These are phyloP conservation scores for Gobius niger DNA, from an alignment of 2,113 vertebrate species.

Conservation along the genomic window DNA sequence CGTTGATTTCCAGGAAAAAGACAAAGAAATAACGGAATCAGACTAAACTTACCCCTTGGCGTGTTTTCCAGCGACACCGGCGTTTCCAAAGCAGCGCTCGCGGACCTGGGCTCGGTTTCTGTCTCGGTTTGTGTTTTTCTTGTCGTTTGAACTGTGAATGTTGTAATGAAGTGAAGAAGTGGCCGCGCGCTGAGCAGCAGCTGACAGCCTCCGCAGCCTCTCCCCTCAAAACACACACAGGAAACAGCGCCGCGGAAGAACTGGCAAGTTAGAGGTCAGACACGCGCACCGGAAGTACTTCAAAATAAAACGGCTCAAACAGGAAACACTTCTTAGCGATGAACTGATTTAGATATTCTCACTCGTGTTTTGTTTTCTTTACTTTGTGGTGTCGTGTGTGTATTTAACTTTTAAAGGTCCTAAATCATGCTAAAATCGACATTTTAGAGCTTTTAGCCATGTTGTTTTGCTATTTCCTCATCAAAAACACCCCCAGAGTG, in stretches of 20 bases:
- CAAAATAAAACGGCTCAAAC: no score
- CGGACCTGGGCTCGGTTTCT: background rate
- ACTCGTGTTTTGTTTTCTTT: no score
- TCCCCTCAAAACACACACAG: background rate
- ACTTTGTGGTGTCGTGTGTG: no score
- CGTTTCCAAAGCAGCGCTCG: background rate
- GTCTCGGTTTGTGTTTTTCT: background rate
- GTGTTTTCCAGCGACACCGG: background rate
- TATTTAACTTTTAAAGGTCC: no score
- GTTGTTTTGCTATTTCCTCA: no score
- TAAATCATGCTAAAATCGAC: no score
- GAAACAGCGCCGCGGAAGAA: background rate
- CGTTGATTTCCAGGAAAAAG: background rate
- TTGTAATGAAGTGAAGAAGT: background rate
- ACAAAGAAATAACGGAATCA: constrained; percentile 41
- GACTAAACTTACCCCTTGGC: constrained; percentile 34
- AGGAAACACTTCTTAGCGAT: background rate
- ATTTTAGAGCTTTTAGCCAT: no score
- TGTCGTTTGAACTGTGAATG: background rate
- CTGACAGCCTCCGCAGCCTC: constrained; percentile 12
- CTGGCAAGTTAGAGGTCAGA: background rate
- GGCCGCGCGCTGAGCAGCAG: background rate
- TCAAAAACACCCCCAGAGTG: no score
- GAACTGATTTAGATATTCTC: no score
- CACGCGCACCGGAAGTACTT: no score